Evolutionary conservation across 2,888 invertebrate genomes (phyloP).

Genomic region (Tipula helvola): DNA sequence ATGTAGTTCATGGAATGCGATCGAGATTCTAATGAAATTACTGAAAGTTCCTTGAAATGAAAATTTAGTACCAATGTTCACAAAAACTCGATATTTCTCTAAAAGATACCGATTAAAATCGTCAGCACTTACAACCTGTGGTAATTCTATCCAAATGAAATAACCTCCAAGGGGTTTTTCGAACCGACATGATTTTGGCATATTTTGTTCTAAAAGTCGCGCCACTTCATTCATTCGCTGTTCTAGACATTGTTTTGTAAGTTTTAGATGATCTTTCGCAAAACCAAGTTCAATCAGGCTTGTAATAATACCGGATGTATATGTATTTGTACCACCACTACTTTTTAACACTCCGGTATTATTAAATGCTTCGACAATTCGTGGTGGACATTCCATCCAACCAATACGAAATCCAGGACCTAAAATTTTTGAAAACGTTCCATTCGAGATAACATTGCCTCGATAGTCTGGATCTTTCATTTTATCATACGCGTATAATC

Average conservation of each 20-base stretch:
- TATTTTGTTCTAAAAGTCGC: constrained; percentile 30
- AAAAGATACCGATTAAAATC: constrained; percentile 36
- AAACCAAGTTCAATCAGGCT: constrained; percentile 41
- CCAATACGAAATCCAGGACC: constrained; percentile 50
- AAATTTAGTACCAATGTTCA: constrained; percentile 36
- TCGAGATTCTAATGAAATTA: constrained; percentile 37
- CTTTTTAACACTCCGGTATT: constrained; percentile 39
- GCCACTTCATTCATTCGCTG: constrained; percentile 36
- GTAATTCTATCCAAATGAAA: constrained; percentile 46
- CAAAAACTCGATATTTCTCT: constrained; percentile 34
- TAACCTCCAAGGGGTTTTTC: constrained; percentile 42
- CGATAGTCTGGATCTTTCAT: constrained; percentile 29
- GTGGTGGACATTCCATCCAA: constrained; percentile 46
- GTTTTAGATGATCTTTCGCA: constrained; percentile 36
- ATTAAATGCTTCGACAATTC: constrained; percentile 31
- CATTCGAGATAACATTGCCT: constrained; percentile 48
- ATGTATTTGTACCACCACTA: constrained; percentile 49
- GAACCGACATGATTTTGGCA: constrained; percentile 36
- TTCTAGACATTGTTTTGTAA: constrained; percentile 31
- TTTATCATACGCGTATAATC: constrained; percentile 42
- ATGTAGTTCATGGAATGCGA: constrained; percentile 37
- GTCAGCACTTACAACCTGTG: constrained; percentile 28
- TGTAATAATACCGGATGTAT: constrained; percentile 39
- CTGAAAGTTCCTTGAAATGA: constrained; percentile 28
- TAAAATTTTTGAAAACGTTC: constrained; percentile 50